Conservation (phyloP, 2,888 invertebrate species). For the Lamellibrachia satsuma region DNA sequence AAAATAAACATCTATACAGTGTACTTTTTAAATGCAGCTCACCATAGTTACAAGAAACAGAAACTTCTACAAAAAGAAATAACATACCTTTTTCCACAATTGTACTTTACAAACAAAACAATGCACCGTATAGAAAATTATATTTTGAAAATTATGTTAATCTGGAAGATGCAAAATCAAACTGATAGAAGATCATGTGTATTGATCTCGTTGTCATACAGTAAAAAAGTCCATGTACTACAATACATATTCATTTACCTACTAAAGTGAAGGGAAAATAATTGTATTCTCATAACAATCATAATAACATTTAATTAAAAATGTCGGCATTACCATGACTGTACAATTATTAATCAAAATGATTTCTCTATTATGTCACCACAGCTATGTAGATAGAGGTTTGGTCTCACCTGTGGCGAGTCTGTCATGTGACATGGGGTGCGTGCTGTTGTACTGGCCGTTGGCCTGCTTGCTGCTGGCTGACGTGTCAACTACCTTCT, state of each 20-base stretch:
- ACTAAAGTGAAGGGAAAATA: not conserved
- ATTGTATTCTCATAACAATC: not conserved
- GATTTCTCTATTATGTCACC: too few species aligned
- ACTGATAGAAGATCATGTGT: not conserved
- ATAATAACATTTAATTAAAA: not conserved
- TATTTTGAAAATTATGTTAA: not conserved
- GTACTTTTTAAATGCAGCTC: too few species aligned
- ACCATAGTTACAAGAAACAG: not conserved
- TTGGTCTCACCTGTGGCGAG: not conserved
- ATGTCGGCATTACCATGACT: constrained; percentile 14
- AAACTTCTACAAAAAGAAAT: not conserved
- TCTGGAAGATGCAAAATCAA: not conserved
- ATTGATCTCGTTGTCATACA: not conserved
- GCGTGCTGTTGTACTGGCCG: not conserved
- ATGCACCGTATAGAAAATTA: not conserved
- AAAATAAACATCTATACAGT: not conserved
- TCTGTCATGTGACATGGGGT: not conserved
- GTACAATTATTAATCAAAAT: not conserved
- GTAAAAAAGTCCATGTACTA: not conserved
- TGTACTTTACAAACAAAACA: not conserved
- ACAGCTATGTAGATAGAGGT: too few species aligned
- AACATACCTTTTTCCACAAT: not conserved
- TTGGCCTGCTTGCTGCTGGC: not conserved
- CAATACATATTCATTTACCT: not conserved
- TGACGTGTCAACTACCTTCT: not conserved